A percentile compares a stretch with the other conserved stretches of the same genome.
Evolutionary conservation across 2,113 vertebrate species (phyloP).

Genomic region (Lasiurus borealis): DNA sequence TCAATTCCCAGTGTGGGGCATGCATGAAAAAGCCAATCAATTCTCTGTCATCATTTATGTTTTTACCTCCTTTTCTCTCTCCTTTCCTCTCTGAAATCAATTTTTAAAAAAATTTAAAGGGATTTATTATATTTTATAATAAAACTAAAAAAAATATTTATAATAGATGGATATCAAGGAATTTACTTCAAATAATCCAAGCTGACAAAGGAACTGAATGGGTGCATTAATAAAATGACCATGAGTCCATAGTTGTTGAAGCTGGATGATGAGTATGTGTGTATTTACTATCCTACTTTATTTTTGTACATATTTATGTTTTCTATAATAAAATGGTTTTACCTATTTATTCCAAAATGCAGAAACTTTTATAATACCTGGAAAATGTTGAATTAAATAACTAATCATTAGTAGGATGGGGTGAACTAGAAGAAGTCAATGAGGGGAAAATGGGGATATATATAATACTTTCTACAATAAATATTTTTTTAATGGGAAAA

Average conservation of each 20-base stretch:
- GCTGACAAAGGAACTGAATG: background rate
- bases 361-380: background rate
- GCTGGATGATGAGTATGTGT: background rate
- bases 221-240: background rate
- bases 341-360: background rate
- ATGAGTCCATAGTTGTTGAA: background rate
- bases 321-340: background rate
- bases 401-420: background rate
- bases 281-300: background rate
- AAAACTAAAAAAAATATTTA: constrained; percentile 31
- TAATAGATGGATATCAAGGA: background rate
- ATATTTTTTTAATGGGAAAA: too few relatives aligned
- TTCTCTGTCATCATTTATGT: too few relatives aligned
- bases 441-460: too few relatives aligned
- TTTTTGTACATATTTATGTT: background rate
- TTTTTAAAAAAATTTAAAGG: too few relatives aligned
- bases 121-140: constrained; percentile 11
- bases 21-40: too few relatives aligned
- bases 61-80: too few relatives aligned
- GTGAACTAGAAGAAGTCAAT: too few relatives aligned
- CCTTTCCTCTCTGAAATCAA: too few relatives aligned
- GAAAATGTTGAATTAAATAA: background rate
- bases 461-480: too few relatives aligned
- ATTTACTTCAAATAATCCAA: constrained; percentile 33
- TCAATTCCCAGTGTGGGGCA: too few relatives aligned